Conservation (phyloP, 2,888 invertebrate species). For the Alcis repandata region DNA sequence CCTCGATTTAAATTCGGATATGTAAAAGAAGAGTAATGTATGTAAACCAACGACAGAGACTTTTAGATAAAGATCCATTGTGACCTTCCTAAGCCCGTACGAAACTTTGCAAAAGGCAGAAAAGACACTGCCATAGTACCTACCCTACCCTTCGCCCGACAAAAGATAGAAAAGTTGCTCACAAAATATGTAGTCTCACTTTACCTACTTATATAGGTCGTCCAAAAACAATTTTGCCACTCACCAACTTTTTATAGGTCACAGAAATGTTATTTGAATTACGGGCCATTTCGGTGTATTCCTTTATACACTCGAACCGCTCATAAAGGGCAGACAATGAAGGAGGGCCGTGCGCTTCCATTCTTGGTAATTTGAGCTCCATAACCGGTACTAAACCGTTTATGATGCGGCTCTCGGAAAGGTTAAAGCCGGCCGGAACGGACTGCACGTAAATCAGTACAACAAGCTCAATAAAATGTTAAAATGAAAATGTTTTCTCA, state of each 20-base stretch:
- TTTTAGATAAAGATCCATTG: constrained; percentile 62
- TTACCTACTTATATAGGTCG: constrained; percentile 47
- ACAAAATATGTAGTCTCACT: constrained; percentile 49
- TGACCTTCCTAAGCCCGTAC: constrained; percentile 57
- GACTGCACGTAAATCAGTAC: constrained; percentile 72
- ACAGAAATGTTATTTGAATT: constrained; percentile 80
- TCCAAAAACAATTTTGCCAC: constrained; percentile 68
- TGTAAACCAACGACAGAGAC: constrained; percentile 49
- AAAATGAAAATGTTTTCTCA: constrained; percentile 65
- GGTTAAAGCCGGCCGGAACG: constrained; percentile 78
- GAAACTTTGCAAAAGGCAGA: constrained; percentile 58
- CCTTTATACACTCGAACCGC: constrained; percentile 77
- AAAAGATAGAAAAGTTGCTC: constrained; percentile 62
- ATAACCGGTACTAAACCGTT: constrained; percentile 82
- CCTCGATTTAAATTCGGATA: constrained; percentile 49
- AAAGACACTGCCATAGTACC: constrained; percentile 48
- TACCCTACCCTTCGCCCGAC: constrained; percentile 56
- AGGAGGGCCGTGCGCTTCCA: constrained; percentile 72
- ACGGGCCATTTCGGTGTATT: constrained; percentile 76
- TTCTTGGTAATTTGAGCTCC: constrained; percentile 80
- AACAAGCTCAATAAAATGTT: constrained; percentile 68
- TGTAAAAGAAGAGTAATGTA: constrained; percentile 50
- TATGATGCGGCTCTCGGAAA: constrained; percentile 81
- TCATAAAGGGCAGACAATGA: constrained; percentile 81
- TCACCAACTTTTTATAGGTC: constrained; percentile 75